Conservation (phyloP, 2,888 invertebrate genomes). For the Aleiodes testaceus region DNA sequence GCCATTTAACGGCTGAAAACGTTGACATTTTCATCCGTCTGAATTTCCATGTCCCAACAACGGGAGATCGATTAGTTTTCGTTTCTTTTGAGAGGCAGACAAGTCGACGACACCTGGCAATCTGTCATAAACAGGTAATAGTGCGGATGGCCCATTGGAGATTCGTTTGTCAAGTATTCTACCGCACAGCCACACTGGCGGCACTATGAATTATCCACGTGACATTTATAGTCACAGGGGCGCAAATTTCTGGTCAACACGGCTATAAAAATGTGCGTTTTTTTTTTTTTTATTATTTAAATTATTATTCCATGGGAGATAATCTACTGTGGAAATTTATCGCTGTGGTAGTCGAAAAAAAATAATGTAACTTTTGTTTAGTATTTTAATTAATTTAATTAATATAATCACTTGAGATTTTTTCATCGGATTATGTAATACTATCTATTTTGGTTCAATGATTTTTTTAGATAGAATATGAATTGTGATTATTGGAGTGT, state of each 20-base stretch:
- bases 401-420: no score
- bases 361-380: neutral
- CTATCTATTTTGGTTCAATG: no score
- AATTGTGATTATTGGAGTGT: no score
- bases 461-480: no score
- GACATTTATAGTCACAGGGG: conserved; percentile 32
- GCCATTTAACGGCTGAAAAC: neutral
- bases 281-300: no score
- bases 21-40: neutral
- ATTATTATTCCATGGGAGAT: conserved; percentile 8
- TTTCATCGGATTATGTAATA: neutral
- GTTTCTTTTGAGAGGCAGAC: neutral
- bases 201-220: conserved; percentile 23
- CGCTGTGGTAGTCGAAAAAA: neutral
- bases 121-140: conserved; percentile 27
- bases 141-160: neutral
- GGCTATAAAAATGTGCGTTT: neutral
- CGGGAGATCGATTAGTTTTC: conserved; percentile 21
- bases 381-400: no score
- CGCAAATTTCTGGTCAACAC: conserved; percentile 26
- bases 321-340: conserved; percentile 13
- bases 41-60: neutral
- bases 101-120: conserved; percentile 26
- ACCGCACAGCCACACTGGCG: neutral
- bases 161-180: conserved; percentile 3